Conservation (phyloP, 2,888 invertebrate genomes). For the Megalurothrips usitatus region DNA sequence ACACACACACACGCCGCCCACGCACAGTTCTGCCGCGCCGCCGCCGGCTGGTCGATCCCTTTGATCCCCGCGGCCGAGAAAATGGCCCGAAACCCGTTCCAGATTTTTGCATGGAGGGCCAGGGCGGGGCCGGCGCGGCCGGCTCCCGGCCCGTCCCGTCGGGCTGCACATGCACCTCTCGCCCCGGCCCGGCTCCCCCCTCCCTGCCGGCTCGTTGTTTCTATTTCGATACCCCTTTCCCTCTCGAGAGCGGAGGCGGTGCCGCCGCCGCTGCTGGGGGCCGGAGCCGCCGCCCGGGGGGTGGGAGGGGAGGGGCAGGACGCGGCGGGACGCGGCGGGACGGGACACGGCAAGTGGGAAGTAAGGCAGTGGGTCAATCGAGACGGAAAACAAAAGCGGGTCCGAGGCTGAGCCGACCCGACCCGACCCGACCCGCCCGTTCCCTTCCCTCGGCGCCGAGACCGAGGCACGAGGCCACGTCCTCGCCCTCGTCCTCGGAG, state of each 20-base stretch:
- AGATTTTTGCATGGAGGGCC: neutral
- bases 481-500: no score
- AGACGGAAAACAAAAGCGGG: constrained; percentile 20
- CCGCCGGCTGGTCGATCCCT: neutral
- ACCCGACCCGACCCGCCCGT: neutral
- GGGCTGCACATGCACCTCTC: neutral
- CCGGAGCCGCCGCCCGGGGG: neutral
- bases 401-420: neutral
- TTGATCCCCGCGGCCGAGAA: neutral
- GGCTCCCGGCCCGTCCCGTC: no score
- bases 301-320: neutral
- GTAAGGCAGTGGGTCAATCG: constrained; percentile 25
- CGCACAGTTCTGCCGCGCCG: neutral
- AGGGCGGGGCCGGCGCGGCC: no score
- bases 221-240: constrained; percentile 20
- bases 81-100: neutral
- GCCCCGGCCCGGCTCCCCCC: neutral
- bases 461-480: no score
- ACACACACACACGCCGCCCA: neutral
- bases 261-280: neutral
- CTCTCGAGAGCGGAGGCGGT: constrained; percentile 16
- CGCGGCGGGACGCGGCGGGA: neutral
- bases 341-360: neutral
- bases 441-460: neutral
- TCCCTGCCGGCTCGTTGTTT: neutral